These are phyloP conservation scores for Ondatra zibethicus DNA, from an alignment of 2,113 vertebrate species.

Conservation along the genomic window DNA sequence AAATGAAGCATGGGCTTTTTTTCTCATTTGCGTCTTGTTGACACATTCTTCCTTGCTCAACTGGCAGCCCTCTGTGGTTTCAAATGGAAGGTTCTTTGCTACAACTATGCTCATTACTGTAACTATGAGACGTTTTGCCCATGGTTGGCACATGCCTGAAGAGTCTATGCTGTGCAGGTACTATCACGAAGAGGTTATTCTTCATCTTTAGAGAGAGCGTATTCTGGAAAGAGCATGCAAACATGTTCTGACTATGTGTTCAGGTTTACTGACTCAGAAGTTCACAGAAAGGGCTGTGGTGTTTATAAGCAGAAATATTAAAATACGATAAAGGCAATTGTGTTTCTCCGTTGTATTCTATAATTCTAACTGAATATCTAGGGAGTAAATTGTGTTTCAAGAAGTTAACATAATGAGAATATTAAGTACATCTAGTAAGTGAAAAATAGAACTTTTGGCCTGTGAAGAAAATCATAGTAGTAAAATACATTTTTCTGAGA, in stretches of 20 bases:
- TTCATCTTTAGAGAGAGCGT: not conserved
- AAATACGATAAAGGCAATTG: slow-evolving; percentile 22
- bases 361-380: slow-evolving; percentile 49
- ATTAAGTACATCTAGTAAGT: slow-evolving; percentile 53
- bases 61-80: not conserved
- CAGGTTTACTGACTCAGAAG: not conserved
- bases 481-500: slow-evolving; percentile 67
- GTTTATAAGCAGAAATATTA: not conserved
- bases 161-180: not conserved
- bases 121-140: not conserved
- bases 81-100: not conserved
- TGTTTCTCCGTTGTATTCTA: not conserved
- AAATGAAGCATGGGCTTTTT: not conserved
- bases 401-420: slow-evolving; percentile 42
- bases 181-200: not conserved
- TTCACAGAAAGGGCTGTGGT: not conserved
- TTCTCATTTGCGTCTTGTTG: slow-evolving; percentile 1
- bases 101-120: not conserved
- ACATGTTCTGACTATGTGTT: not conserved
- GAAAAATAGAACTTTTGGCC: slow-evolving; percentile 60
- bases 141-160: not conserved
- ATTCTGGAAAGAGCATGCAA: not conserved
- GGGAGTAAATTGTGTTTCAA: not conserved
- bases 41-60: slow-evolving; percentile 26
- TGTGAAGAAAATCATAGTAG: slow-evolving; percentile 10